Evolutionary conservation across 2,797 vertebrate genomes (phyloP), one percentile per base, ranked within the genome.

Genomic region (Crotalus adamanteus): DNA sequence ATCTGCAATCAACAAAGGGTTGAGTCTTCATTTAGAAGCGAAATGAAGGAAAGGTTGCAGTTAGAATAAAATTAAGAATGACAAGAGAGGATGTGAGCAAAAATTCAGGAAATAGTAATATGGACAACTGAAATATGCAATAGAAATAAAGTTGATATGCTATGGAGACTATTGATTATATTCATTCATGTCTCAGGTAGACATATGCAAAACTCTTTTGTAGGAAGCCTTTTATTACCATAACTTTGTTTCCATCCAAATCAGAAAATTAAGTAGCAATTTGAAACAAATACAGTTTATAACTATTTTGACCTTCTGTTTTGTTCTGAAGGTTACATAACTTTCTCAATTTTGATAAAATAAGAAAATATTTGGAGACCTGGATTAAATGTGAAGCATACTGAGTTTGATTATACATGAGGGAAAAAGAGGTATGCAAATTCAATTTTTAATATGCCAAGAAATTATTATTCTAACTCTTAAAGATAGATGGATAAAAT

Each of bases 401-500:
- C 22, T 91, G 11, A 90, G 3, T 3, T 65, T 53, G 7, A 18
- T 7, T 1, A 3, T 16, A 14, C 2, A 14, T 28, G 22, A 3
- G 14, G 22, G 14, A 3, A 28, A 63, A 12, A 65, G 6, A 65
- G 31, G 3, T 55, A 31, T 55, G 47, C 28, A 53, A 53, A 69
- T 55, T 20, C 65, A 9, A 65, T 4, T 9, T 90, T 78, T 56
- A 90, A 53, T 37, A 63, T 4, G n/a, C 51, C 6, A 14, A 63
- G 12, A 87, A 42, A 89, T n/a, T 78, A 51, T 1, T 12, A 65
- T 60, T n/a, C 22, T 65, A 22, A 65, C 26, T 25, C 26, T 2
- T 2, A 31, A 60, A 91, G 91, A 37, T 60, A 16, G n/a, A 1
- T 51, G 9, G 8, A 12, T 91, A 0, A 0, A 0, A 28, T 6